Evolutionary conservation across 1,140 invertebrate genomes (phyloP).

Genomic region (Amphibalanus amphitrite): DNA sequence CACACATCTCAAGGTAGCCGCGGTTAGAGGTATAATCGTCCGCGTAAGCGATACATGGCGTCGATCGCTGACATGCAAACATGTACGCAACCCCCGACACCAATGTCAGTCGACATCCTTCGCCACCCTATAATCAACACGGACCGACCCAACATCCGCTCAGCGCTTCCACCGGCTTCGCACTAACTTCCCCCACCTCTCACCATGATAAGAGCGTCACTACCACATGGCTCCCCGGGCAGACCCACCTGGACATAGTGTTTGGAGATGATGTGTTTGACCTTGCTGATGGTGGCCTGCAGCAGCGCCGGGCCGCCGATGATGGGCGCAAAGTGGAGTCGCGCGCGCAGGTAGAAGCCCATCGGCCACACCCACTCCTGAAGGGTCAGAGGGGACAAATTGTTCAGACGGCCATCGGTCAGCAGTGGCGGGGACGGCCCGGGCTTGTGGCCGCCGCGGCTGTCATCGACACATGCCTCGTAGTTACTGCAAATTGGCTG

Average conservation of each 20-base stretch:
- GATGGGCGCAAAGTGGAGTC: slow-evolving; percentile 52
- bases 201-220: too few relatives aligned
- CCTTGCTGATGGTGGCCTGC: slow-evolving; percentile 36
- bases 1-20: not conserved
- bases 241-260: not conserved
- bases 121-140: not conserved
- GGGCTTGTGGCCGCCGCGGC: too few relatives aligned
- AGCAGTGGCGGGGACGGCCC: too few relatives aligned
- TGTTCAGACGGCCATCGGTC: too few relatives aligned
- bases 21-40: not conserved
- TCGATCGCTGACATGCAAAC: too few relatives aligned
- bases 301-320: slow-evolving; percentile 42
- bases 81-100: too few relatives aligned
- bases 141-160: not conserved
- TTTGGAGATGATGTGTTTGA: not conserved
- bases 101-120: too few relatives aligned
- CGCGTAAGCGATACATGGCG: not conserved
- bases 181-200: too few relatives aligned
- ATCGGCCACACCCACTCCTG: slow-evolving; percentile 94
- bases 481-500: too few relatives aligned
- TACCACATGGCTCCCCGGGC: too few relatives aligned
- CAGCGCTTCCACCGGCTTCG: not conserved
- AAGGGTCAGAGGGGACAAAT: too few relatives aligned
- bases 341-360: slow-evolving; percentile 77
- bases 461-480: too few relatives aligned